Evolutionary conservation across 2,113 vertebrate genomes (phyloP), one percentile per base, ranked within the genome.

Genomic region (Columba livia): DNA sequence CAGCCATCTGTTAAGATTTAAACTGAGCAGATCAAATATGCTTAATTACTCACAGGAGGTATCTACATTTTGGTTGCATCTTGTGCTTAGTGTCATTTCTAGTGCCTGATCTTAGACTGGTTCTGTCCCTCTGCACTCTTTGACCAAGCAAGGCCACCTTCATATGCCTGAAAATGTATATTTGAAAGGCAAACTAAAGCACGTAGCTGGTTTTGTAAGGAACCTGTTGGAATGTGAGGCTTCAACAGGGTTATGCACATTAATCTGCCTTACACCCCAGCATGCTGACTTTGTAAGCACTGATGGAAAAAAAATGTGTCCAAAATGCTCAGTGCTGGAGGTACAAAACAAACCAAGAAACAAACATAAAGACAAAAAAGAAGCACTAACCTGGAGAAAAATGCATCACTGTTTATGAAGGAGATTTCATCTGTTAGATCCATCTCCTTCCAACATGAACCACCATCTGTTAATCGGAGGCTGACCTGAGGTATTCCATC

Each of bases 331-430:
- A 81, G 60, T 69, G 56, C 6, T 29, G 29, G 48, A 93, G 44
- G 13, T n/a, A 5, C 24, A 79, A 29, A 48, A 85, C 26, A 48
- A 60, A 85, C n/a, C 71, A 57, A 36, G 5, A 78, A 40, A 38
- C 9, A 80, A 40, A 62, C 6, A 60, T 10, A 67, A 61, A 85
- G 36, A 29, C 25, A 71, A 95, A 61, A 73, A 85, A 71, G 47
- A 9, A 85, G 18, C 51, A 97, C 97, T 95, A 53, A 98, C 98
- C 97, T 98, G 95, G 77, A 85, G 64, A 94, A 90, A 87, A 97
- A 96, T 0, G 66, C 61, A 58, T 91, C 90, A 65, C 65, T 97
- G 85, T 77, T 93, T 57, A 90, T 2, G 20, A 94, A 92, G 69
- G 92, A 88, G 31, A 97, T 53, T 69, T 97, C 95, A 89, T 97